phyloP scores from a whole-genome alignment of 2,113 vertebrate species.

The Psephotus haematonotus region DNA sequence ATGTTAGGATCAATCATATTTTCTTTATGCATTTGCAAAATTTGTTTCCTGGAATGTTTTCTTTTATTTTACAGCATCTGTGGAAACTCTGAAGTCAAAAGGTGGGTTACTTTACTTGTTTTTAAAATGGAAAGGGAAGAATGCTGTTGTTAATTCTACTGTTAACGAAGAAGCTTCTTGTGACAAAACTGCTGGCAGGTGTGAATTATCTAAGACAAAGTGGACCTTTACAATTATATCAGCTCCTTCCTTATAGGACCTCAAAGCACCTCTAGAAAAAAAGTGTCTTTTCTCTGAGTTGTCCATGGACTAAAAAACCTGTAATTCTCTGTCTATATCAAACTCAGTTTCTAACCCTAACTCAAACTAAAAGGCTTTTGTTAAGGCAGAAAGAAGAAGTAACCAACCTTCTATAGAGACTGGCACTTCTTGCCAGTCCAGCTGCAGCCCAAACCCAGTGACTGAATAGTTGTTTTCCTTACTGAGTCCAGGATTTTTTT shows the following conservation, averaged over 20 bases:
- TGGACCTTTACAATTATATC: neutral
- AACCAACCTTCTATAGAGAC: neutral
- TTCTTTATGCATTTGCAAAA: neutral
- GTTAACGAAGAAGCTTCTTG: neutral
- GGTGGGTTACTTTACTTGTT: neutral
- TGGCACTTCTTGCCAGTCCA: neutral
- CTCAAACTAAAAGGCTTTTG: neutral
- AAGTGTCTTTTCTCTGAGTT: neutral
- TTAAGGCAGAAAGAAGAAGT: neutral
- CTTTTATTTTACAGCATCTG: conserved; percentile 16
- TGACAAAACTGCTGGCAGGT: neutral
- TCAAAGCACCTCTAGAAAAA: neutral
- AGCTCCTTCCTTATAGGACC: neutral
- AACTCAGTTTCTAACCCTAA: neutral
- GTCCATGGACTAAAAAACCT: neutral
- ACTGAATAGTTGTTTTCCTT: neutral
- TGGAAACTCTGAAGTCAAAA: conserved; percentile 35
- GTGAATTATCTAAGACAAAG: neutral
- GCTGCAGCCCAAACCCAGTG: neutral
- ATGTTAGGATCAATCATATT: neutral
- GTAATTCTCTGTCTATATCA: neutral
- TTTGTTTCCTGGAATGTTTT: neutral
- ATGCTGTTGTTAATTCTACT: neutral
- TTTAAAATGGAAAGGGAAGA: neutral
- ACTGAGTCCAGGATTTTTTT: neutral